Conservation (phyloP, 2,797 vertebrate species). For the Aldrovandia affinis region DNA sequence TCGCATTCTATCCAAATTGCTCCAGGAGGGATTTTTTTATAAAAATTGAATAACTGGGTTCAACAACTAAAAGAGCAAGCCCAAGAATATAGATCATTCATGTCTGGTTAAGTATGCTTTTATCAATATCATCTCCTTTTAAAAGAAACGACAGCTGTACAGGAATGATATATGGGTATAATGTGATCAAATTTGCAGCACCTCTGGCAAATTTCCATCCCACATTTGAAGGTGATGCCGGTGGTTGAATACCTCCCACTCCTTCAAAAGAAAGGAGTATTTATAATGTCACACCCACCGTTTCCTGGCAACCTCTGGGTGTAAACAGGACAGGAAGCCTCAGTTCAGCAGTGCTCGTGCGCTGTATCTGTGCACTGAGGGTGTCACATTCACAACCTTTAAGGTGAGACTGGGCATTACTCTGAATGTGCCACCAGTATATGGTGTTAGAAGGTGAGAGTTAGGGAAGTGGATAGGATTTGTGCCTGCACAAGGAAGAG, state of each 20-base stretch:
- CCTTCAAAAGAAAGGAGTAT: not conserved
- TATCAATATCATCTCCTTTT: constrained; percentile 6
- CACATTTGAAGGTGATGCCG: not conserved
- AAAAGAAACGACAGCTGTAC: not conserved
- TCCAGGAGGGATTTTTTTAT: not conserved
- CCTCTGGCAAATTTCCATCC: constrained; percentile 14
- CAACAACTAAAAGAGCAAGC: not conserved
- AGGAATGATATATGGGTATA: not conserved
- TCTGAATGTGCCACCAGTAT: not conserved
- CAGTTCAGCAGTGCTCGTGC: too few species aligned
- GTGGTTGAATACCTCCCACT: not conserved
- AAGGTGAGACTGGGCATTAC: not conserved
- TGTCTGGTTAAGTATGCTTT: not conserved
- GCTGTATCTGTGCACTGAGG: too few species aligned
- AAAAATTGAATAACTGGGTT: not conserved
- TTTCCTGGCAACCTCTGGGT: not conserved
- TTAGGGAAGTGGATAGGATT: not conserved
- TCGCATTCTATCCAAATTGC: not conserved
- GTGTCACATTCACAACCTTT: not conserved
- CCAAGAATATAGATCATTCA: not conserved
- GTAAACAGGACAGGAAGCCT: not conserved
- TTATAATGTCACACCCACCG: not conserved
- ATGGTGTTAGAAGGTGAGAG: too few species aligned
- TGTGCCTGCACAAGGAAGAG: not conserved
- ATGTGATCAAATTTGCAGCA: constrained; percentile 2